Conservation (phyloP, 2,113 vertebrate species). For the Datnioides undecimradiatus region DNA sequence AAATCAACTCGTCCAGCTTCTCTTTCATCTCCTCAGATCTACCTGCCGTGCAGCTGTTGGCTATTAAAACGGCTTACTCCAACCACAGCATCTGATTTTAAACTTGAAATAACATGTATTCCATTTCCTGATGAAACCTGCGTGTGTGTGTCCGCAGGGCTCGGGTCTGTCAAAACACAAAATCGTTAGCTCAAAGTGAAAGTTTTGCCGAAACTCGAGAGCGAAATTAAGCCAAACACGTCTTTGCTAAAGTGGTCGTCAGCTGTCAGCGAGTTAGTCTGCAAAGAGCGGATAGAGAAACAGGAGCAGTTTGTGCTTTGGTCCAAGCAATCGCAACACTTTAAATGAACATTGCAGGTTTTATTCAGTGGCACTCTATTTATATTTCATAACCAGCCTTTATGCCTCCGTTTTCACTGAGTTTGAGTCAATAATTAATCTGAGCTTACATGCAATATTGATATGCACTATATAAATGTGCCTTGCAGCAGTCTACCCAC, state of each 20-base stretch:
- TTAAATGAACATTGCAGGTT: slow-evolving; percentile 17
- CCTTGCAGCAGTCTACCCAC: slow-evolving; percentile 16
- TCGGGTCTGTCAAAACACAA: slow-evolving; percentile 4
- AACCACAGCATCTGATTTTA: no score
- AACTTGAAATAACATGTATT: neutral
- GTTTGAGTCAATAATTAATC: slow-evolving; percentile 35
- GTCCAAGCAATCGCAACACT: neutral
- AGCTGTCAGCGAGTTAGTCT: neutral
- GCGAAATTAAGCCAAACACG: neutral
- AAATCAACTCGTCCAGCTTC: no score
- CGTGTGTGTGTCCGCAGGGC: neutral
- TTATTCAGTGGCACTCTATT: slow-evolving; percentile 18
- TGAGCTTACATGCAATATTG: slow-evolving; percentile 24
- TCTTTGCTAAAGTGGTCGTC: slow-evolving; percentile 14
- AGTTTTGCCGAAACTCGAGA: slow-evolving; percentile 6
- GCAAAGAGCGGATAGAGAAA: neutral
- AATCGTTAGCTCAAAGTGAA: neutral
- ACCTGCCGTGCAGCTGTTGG: neutral
- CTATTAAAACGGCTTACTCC: neutral
- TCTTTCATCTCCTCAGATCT: no score
- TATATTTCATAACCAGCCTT: slow-evolving; percentile 31
- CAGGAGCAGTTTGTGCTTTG: slow-evolving; percentile 2
- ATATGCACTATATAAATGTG: slow-evolving; percentile 39
- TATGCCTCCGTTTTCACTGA: slow-evolving; percentile 25
- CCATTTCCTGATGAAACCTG: neutral